phyloP scores from a whole-genome alignment of 1,140 invertebrate species.

The Drosophila guanche region DNA sequence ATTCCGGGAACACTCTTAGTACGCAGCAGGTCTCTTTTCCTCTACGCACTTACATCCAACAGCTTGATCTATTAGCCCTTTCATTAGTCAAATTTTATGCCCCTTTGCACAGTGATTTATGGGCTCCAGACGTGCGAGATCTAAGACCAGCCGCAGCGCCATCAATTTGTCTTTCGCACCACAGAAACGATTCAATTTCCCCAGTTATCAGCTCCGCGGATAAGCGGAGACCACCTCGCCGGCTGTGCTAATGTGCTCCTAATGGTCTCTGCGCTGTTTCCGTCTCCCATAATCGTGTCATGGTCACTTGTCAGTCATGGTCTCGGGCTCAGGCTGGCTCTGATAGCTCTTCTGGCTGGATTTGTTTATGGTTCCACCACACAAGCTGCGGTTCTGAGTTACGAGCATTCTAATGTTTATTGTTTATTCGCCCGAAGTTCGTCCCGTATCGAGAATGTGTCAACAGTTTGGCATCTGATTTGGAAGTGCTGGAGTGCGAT shows the following conservation, averaged over 20 bases:
- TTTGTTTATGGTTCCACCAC: slow-evolving; percentile 46
- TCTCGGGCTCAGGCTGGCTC: slow-evolving; percentile 21
- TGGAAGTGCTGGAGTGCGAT: slow-evolving; percentile 41
- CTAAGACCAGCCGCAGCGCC: slow-evolving; percentile 26
- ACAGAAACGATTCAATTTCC: slow-evolving; percentile 47
- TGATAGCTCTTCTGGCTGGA: slow-evolving; percentile 16
- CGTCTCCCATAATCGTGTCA: slow-evolving; percentile 54
- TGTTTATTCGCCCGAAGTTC: slow-evolving; percentile 57
- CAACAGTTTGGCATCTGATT: slow-evolving; percentile 51
- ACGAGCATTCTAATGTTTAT: slow-evolving; percentile 57
- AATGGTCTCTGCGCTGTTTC: slow-evolving; percentile 22
- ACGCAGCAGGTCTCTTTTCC: neutral
- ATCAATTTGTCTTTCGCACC: slow-evolving; percentile 50
- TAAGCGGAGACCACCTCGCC: slow-evolving; percentile 53
- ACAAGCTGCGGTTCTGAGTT: slow-evolving; percentile 38
- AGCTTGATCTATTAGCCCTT: slow-evolving; percentile 52
- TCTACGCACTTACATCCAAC: slow-evolving; percentile 4
- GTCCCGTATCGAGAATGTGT: slow-evolving; percentile 53
- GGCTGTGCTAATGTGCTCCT: slow-evolving; percentile 3
- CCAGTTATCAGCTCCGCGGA: slow-evolving; percentile 35
- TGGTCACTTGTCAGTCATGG: slow-evolving; percentile 62
- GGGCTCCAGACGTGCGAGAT: slow-evolving; percentile 17
- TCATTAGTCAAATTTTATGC: slow-evolving; percentile 56
- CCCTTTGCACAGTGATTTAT: slow-evolving; percentile 52
- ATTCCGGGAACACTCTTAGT: neutral